These are phyloP conservation scores for Dermolepida albohirtum DNA, from an alignment of 2,888 invertebrate species.

Conservation along the genomic window DNA sequence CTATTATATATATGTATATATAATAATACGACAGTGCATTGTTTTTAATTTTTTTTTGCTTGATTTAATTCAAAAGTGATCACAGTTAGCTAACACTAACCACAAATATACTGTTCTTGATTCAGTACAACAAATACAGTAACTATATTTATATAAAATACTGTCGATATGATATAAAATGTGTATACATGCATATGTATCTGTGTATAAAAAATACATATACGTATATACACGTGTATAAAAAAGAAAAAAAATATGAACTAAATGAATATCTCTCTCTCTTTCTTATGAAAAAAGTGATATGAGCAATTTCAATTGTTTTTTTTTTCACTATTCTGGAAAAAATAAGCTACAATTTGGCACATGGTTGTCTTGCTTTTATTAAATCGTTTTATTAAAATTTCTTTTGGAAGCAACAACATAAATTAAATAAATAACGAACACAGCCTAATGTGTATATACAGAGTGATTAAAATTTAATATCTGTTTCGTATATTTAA, in stretches of 20 bases:
- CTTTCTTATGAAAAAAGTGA: conserved; percentile 37
- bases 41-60: conserved; percentile 48
- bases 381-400: neutral
- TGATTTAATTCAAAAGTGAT: conserved; percentile 54
- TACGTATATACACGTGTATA: neutral
- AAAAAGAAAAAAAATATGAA: neutral
- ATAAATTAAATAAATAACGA: conserved; percentile 25
- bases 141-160: conserved; percentile 34
- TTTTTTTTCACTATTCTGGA: conserved; percentile 3
- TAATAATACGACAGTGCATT: conserved; percentile 54
- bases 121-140: conserved; percentile 36
- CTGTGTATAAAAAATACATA: too few species aligned
- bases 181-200: too few species aligned
- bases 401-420: conserved; percentile 45
- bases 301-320: conserved; percentile 44
- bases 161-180: conserved; percentile 16
- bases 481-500: neutral
- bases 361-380: conserved; percentile 16
- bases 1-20: conserved; percentile 42
- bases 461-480: conserved; percentile 11
- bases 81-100: conserved; percentile 58
- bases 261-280: neutral
- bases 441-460: conserved; percentile 37
- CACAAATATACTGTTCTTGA: conserved; percentile 41
- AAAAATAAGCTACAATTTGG: conserved; percentile 24